These are phyloP conservation scores for Sebastes glaucus DNA, from an alignment of 2,797 vertebrate genomes.

Conservation along the genomic window DNA sequence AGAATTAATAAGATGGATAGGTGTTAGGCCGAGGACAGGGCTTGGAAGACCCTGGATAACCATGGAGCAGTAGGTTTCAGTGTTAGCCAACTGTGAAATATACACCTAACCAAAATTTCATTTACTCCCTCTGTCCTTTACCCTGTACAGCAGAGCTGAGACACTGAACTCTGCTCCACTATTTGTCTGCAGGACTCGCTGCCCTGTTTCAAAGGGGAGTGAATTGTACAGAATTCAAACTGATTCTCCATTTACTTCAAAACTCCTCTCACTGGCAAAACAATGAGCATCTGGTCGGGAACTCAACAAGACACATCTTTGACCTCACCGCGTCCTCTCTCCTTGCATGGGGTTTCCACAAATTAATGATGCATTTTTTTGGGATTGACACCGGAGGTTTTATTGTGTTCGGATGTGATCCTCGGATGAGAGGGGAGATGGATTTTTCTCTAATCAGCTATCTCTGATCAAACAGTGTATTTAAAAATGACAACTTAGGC, in stretches of 20 bases:
- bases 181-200: slow-evolving; percentile 37
- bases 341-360: slow-evolving; percentile 65
- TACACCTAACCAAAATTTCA: slow-evolving; percentile 57
- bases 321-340: slow-evolving; percentile 46
- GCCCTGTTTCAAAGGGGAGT: slow-evolving; percentile 32
- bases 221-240: slow-evolving; percentile 73
- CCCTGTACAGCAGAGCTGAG: slow-evolving; percentile 36
- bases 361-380: slow-evolving; percentile 54
- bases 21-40: slow-evolving; percentile 54
- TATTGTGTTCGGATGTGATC: slow-evolving; percentile 32
- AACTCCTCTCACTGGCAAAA: slow-evolving; percentile 35
- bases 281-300: slow-evolving; percentile 36
- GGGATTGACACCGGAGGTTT: slow-evolving; percentile 42
- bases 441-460: slow-evolving; percentile 51
- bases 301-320: slow-evolving; percentile 31
- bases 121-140: slow-evolving; percentile 37
- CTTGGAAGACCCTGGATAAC: slow-evolving; percentile 51
- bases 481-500: slow-evolving; percentile 74
- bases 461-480: slow-evolving; percentile 61
- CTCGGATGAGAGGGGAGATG: slow-evolving; percentile 34
- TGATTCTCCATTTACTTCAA: slow-evolving; percentile 42
- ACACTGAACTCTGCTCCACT: slow-evolving; percentile 44
- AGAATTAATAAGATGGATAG: slow-evolving; percentile 69
- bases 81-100: slow-evolving; percentile 70
- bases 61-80: slow-evolving; percentile 46